These are phyloP conservation scores for Sparidentex hasta DNA, from an alignment of 2,797 vertebrate genomes.

Conservation along the genomic window DNA sequence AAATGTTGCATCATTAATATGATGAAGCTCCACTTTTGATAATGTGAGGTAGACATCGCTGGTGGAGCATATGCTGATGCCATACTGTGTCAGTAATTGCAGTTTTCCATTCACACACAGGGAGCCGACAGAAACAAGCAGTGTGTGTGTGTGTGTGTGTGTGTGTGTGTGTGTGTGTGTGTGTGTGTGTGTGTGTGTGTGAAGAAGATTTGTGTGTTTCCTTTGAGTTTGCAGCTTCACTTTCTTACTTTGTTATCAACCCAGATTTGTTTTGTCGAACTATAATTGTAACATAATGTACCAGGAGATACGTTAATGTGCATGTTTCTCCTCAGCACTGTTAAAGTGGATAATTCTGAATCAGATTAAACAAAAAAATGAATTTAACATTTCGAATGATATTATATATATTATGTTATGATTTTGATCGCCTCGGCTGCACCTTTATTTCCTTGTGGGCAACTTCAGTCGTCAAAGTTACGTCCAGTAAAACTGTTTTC, in stretches of 20 bases:
- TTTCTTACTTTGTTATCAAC: neutral
- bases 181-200: neutral
- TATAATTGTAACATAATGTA: too few relatives aligned
- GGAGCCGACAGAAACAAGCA: neutral
- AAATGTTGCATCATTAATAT: conserved; percentile 70
- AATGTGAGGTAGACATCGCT: conserved; percentile 36
- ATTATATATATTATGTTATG: too few relatives aligned
- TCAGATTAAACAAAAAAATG: too few relatives aligned
- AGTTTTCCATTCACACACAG: conserved; percentile 48
- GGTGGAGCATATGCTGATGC: conserved; percentile 49
- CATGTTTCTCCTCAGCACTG: neutral
- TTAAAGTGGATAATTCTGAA: neutral
- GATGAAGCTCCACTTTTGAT: conserved; percentile 63
- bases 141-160: neutral
- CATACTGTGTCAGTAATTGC: conserved; percentile 69
- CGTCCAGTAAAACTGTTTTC: too few relatives aligned
- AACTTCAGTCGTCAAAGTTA: too few relatives aligned
- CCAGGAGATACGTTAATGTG: too few relatives aligned
- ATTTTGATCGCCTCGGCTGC: too few relatives aligned
- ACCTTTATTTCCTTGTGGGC: too few relatives aligned
- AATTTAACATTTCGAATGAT: too few relatives aligned
- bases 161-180: conserved; percentile 12
- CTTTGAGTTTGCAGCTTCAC: conserved; percentile 8
- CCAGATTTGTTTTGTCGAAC: too few relatives aligned
- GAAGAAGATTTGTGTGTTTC: too few relatives aligned